A percentile compares a stretch with the other conserved stretches of the same genome.
These are phyloP conservation scores for Coluber constrictor DNA, from an alignment of 2,797 vertebrate genomes.

Conservation along the genomic window DNA sequence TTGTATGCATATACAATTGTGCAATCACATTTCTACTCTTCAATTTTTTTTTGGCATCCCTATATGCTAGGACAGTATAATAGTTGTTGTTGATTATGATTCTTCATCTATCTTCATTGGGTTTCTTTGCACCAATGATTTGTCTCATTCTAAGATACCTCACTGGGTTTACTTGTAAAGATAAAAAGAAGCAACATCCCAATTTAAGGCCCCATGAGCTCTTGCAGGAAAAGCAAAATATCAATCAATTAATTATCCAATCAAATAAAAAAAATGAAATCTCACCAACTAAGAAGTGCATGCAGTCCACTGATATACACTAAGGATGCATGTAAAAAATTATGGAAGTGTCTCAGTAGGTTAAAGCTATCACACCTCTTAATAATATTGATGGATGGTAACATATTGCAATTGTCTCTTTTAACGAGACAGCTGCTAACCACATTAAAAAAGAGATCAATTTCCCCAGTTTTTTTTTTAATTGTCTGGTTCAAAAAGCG, in stretches of 20 bases:
- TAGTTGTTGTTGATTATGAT: background rate
- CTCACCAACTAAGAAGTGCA: background rate
- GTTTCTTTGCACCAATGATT: background rate
- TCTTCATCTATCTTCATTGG: background rate
- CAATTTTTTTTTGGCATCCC: background rate
- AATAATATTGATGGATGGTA: constrained; percentile 46
- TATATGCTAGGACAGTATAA: background rate
- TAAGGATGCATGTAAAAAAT: background rate
- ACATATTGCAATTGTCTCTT: constrained; percentile 3
- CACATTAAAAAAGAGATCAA: constrained; percentile 16
- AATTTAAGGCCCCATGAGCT: background rate
- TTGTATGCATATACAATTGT: background rate
- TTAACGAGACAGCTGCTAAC: constrained; percentile 27
- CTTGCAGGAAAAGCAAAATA: background rate
- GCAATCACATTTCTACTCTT: background rate
- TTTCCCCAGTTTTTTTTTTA: constrained; percentile 48
- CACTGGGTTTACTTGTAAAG: background rate
- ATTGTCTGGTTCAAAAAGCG: constrained; percentile 51
- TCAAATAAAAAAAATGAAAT: background rate
- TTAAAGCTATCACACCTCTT: constrained; percentile 28
- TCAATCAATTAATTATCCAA: background rate
- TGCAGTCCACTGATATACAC: background rate
- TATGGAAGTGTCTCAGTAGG: constrained; percentile 25
- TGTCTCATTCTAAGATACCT: background rate
- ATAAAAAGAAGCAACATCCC: background rate